Percentiles rank a stretch among this genome's conserved stretches.
Evolutionary conservation across 2,888 invertebrate species (phyloP).

Genomic region (Noctua janthe): DNA sequence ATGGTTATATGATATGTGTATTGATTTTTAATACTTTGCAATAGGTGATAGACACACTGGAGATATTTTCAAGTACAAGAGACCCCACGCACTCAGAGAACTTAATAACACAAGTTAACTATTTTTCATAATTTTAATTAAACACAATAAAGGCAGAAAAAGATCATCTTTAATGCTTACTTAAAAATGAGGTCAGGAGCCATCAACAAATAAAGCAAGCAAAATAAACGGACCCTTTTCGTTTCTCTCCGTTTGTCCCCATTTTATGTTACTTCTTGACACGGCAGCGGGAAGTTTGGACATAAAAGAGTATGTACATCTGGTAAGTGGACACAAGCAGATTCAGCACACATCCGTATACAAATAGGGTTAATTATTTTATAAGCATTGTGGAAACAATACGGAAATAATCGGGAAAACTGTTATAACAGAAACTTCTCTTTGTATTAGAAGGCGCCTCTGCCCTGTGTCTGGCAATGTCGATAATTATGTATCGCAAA

Average conservation of each 20-base stretch:
- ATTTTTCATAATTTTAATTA: neutral
- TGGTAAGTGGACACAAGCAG: conserved; percentile 3
- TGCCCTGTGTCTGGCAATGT: too few species aligned
- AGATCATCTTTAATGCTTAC: neutral
- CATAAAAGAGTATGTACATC: conserved; percentile 19
- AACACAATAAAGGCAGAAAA: neutral
- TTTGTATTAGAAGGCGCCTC: neutral
- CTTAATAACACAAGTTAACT: neutral
- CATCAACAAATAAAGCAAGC: conserved; percentile 38
- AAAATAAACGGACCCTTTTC: conserved; percentile 44
- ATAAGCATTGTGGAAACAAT: neutral
- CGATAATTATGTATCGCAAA: neutral
- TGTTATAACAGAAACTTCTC: neutral
- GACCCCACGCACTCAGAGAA: neutral
- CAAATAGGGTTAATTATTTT: neutral
- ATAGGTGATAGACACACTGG: neutral
- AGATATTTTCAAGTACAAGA: neutral
- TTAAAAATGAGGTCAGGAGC: conserved; percentile 42
- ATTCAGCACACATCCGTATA: neutral
- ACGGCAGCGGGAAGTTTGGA: conserved; percentile 45
- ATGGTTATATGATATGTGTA: neutral
- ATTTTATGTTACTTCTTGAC: conserved; percentile 55
- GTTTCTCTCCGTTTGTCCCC: conserved; percentile 43
- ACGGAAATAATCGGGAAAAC: neutral
- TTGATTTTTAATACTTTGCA: neutral